Evolutionary conservation across 2,797 vertebrate genomes (phyloP), one percentile per base, ranked within the genome.

Genomic region (Discoglossus pictus): DNA sequence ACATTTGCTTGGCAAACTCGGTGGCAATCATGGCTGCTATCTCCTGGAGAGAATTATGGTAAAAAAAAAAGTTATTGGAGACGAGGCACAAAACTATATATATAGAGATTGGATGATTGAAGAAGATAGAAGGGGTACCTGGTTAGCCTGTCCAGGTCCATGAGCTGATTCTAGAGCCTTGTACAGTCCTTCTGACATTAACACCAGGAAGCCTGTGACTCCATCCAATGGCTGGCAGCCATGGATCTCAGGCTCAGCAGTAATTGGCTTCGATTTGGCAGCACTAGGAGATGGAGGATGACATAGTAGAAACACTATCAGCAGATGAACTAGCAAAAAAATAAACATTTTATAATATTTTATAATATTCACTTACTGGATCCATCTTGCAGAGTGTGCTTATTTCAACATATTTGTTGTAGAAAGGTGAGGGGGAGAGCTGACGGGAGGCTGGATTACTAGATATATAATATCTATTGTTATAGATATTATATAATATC

Each of bases 11-110:
- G 71, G 93, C 94, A 78, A 98, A 89, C 79, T 98, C 96, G 0
- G 96, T 97, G 18, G 94, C 95, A 68, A 99, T 98, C 92, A 98
- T 98, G 43, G 96, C 93, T 24, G 97, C 95, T 0, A 99, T 93
- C 75, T 98, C 95, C 97, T 99, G 61, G 43, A 2, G 44, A 52
- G 9, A 42, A 40, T 7, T 13, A 51, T n/a, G 1, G 10, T 25
- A 16, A 18, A 27, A 7, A 7, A 36, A 17, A 54, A 16, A 17
- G 20, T 38, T 16, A 23, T 17, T 4, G 2, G 4, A 15, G 4
- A 7, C n/a, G 34, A n/a, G 7, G 17, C 7, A 3, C n/a, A 31
- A 8, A 6, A 65, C 9, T 6, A 38, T 8, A 50, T 16, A 17
- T 23, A 44, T 7, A 16, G 39, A 21, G 13, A 17, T n/a, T n/a